Evolutionary conservation across 2,797 vertebrate species (phyloP).

Genomic region (Rhynchonycteris naso): DNA sequence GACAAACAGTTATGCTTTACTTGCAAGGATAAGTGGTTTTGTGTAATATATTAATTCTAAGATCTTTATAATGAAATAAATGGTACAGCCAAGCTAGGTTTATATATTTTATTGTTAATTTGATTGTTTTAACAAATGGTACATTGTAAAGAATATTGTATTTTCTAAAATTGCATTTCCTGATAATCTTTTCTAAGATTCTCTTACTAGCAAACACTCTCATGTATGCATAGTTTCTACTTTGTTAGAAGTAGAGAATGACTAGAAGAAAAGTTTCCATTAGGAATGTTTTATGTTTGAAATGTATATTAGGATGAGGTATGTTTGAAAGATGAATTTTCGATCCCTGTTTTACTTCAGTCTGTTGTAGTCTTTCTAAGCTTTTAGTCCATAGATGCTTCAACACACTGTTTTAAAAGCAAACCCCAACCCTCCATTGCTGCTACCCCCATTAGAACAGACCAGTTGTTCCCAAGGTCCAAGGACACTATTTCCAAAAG

Average conservation of each 20-base stretch:
- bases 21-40: slow-evolving; percentile 45
- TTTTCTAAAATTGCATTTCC: slow-evolving; percentile 17
- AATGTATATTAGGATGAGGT: neutral
- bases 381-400: neutral
- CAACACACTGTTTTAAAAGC: neutral
- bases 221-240: neutral
- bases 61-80: slow-evolving; percentile 21
- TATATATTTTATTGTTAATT: neutral
- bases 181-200: neutral
- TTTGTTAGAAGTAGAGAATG: slow-evolving; percentile 30
- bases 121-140: slow-evolving; percentile 32
- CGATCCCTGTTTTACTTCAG: neutral
- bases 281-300: neutral
- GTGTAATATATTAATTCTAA: slow-evolving; percentile 7
- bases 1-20: slow-evolving; percentile 5
- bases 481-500: slow-evolving; percentile 17
- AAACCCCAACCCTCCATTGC: neutral
- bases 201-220: slow-evolving; percentile 2
- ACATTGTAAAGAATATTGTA: slow-evolving; percentile 7
- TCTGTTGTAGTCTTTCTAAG: slow-evolving; percentile 4
- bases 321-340: neutral
- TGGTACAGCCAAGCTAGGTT: neutral
- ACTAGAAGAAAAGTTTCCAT: slow-evolving; percentile 30
- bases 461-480: neutral
- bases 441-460: neutral